Conservation (phyloP, 2,888 invertebrate species). For the Andricus quercusramuli region DNA sequence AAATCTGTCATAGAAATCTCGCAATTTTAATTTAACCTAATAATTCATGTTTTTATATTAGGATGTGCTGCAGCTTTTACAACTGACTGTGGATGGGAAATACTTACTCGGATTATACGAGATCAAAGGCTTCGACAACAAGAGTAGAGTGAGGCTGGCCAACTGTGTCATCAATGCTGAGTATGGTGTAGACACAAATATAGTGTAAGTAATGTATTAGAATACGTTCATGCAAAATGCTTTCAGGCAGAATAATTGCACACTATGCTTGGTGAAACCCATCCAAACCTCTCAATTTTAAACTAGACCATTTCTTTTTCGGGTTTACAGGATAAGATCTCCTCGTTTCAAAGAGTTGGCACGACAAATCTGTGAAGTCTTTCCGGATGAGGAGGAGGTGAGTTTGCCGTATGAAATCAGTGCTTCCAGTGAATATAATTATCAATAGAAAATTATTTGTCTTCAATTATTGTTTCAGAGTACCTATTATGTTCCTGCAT, state of each 20-base stretch:
- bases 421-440: not conserved
- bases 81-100: constrained; percentile 2
- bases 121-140: constrained; percentile 5
- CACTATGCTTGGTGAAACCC: too few relatives aligned
- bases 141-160: not conserved
- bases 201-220: not conserved
- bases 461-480: not conserved
- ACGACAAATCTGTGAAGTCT: not conserved
- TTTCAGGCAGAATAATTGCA: not conserved
- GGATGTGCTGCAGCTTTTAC: not conserved
- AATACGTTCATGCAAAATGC: not conserved
- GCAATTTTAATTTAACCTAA: not conserved
- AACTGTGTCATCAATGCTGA: not conserved
- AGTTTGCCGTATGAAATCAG: not conserved
- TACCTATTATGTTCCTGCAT: constrained; percentile 18
- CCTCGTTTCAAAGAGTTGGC: constrained; percentile 16
- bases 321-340: not conserved
- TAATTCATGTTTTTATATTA: not conserved
- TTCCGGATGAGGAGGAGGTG: not conserved
- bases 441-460: not conserved
- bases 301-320: not conserved
- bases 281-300: too few relatives aligned
- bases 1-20: not conserved
- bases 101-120: not conserved
- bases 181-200: not conserved